A percentile compares a stretch with the other conserved stretches of the same genome.
phyloP scores from a whole-genome alignment of 2,113 vertebrate genomes.

The Petroica traversi region DNA sequence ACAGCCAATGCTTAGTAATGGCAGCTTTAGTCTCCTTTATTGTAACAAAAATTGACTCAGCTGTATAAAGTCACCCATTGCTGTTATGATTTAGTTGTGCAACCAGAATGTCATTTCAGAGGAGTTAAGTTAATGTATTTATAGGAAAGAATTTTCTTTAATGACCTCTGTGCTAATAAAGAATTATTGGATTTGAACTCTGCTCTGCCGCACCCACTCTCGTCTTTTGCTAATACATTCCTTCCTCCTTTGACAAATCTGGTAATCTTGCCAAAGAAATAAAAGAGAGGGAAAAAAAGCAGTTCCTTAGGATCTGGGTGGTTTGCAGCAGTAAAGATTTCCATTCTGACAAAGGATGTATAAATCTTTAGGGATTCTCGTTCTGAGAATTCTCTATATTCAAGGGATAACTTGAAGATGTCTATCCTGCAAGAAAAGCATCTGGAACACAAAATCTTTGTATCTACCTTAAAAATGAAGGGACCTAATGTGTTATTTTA shows the following conservation, averaged over 20 bases:
- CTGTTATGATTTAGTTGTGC: not conserved
- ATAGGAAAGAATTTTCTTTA: not conserved
- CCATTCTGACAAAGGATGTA: not conserved
- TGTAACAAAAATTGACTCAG: not conserved
- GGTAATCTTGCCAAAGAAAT: not conserved
- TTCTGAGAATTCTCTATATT: not conserved
- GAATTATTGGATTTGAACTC: not conserved
- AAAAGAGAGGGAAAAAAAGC: not conserved
- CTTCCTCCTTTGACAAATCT: not conserved
- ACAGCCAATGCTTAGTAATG: not conserved
- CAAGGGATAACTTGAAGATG: not conserved
- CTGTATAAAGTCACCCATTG: not conserved
- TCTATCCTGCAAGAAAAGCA: not conserved
- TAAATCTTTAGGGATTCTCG: not conserved
- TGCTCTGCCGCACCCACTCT: not conserved
- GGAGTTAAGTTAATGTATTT: not conserved
- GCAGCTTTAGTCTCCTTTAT: not conserved
- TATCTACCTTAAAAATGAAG: not conserved
- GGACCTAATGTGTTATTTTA: not conserved
- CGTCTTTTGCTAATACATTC: conserved; percentile 7
- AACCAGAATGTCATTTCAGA: not conserved
- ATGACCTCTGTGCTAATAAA: not conserved
- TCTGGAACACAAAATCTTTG: not conserved
- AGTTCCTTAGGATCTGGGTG: not conserved
- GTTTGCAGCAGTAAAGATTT: not conserved